Evolutionary conservation across 2,797 vertebrate genomes (phyloP).

Genomic region (Bradypodion pumilum): DNA sequence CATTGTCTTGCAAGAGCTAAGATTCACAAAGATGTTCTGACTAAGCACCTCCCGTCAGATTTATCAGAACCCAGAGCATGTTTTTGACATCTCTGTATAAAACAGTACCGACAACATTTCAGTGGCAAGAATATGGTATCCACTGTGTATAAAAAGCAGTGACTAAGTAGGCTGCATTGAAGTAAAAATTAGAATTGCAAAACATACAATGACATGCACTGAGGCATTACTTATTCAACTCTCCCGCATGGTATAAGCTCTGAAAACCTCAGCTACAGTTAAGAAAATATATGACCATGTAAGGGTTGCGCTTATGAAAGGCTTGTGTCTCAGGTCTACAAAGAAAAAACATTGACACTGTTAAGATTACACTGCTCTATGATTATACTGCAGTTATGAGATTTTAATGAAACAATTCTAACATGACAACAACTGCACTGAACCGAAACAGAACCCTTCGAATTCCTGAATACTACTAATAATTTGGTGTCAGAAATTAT

Average conservation of each 20-base stretch:
- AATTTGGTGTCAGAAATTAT: too few species aligned
- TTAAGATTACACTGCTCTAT: neutral
- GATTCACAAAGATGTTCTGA: neutral
- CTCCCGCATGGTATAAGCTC: fast-evolving
- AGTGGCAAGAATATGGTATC: neutral
- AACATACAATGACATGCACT: neutral
- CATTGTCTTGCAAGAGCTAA: constrained; percentile 11
- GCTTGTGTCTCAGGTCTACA: neutral
- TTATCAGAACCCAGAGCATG: neutral
- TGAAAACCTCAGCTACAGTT: constrained; percentile 37
- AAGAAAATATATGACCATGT: neutral
- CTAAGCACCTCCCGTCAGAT: neutral
- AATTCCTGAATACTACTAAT: too few species aligned
- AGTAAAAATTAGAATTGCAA: neutral
- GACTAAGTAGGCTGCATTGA: constrained; percentile 45
- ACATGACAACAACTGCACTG: neutral
- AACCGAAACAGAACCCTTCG: neutral
- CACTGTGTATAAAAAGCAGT: constrained; percentile 26
- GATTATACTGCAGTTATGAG: neutral
- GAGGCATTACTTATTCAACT: neutral
- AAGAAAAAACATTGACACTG: neutral
- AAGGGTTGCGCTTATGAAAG: neutral
- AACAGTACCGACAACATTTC: neutral
- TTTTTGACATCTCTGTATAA: neutral
- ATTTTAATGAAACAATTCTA: neutral